Conservation (phyloP, 1,140 invertebrate genomes). For the Dendrolimus punctatus region DNA sequence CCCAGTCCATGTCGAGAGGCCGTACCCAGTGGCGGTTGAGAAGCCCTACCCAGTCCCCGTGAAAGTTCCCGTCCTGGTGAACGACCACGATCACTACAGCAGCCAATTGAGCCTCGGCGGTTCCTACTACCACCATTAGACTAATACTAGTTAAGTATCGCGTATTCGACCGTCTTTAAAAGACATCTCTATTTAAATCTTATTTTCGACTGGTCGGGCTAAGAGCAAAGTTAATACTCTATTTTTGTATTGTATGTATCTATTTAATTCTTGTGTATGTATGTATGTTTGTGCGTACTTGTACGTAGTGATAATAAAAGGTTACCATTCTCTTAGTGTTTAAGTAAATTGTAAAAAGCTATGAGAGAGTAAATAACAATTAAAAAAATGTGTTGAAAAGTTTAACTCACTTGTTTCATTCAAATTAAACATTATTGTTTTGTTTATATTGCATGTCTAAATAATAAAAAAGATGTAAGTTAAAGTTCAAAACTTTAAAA, state of each 20-base stretch:
- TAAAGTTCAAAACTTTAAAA: too few relatives aligned
- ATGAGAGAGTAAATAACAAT: conserved; percentile 47
- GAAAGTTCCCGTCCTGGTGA: conserved; percentile 64
- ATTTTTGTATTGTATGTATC: conserved; percentile 54
- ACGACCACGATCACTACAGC: conserved; percentile 34
- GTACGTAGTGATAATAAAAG: conserved; percentile 60
- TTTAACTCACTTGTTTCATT: too few relatives aligned
- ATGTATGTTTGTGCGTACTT: conserved; percentile 59
- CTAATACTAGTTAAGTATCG: conserved; percentile 40
- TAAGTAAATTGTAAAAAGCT: conserved; percentile 60
- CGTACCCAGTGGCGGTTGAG: conserved; percentile 64
- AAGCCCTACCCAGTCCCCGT: conserved; percentile 71
- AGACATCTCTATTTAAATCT: conserved; percentile 49
- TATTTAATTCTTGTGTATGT: conserved; percentile 28
- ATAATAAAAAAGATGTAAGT: too few relatives aligned
- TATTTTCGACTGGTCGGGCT: conserved; percentile 50
- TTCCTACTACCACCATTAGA: conserved; percentile 67
- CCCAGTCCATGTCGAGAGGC: conserved; percentile 71
- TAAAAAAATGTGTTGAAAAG: conserved; percentile 3
- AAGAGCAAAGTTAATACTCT: conserved; percentile 43
- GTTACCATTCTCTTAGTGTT: conserved; percentile 60
- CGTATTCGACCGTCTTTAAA: conserved; percentile 37
- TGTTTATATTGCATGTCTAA: too few relatives aligned
- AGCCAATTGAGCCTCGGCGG: conserved; percentile 45
- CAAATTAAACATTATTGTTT: too few relatives aligned